Percentiles rank a stretch among this genome's conserved stretches.
These are phyloP conservation scores for Hypocryptadius cinnamomeus DNA, from an alignment of 2,113 vertebrate species.

Conservation along the genomic window DNA sequence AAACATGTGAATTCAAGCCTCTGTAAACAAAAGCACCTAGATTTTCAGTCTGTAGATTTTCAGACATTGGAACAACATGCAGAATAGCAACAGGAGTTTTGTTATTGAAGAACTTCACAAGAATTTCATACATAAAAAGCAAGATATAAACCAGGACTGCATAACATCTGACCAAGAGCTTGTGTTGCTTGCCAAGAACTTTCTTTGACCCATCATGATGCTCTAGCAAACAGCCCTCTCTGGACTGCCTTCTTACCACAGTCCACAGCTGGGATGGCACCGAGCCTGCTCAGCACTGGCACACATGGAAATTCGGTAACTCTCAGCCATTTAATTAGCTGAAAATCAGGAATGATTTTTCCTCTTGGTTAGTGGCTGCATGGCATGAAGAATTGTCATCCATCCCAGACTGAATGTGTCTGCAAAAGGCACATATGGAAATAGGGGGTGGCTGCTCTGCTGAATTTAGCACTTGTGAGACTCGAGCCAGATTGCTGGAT, in stretches of 20 bases:
- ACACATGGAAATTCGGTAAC: not conserved
- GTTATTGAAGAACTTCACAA: not conserved
- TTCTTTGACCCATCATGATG: not conserved
- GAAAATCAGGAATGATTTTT: not conserved
- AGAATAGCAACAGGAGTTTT: not conserved
- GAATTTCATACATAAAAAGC: not conserved
- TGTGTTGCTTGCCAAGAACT: slow-evolving; percentile 12
- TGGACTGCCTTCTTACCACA: not conserved
- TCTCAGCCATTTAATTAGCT: not conserved
- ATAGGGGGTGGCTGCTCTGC: not conserved
- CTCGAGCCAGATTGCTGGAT: not conserved
- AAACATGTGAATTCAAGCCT: not conserved
- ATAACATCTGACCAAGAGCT: not conserved
- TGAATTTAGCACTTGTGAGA: not conserved
- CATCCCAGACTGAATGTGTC: not conserved
- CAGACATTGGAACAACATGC: not conserved
- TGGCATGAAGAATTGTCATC: not conserved
- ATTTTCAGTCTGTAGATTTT: not conserved
- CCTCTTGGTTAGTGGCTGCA: not conserved
- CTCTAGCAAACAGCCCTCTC: not conserved
- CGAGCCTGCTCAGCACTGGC: not conserved
- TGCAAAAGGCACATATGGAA: not conserved
- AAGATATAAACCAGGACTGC: not conserved
- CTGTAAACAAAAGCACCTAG: not conserved
- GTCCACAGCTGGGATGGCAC: not conserved